Evolutionary conservation across 2,888 invertebrate genomes (phyloP).

Genomic region (Caenorhabditis zanzibari): DNA sequence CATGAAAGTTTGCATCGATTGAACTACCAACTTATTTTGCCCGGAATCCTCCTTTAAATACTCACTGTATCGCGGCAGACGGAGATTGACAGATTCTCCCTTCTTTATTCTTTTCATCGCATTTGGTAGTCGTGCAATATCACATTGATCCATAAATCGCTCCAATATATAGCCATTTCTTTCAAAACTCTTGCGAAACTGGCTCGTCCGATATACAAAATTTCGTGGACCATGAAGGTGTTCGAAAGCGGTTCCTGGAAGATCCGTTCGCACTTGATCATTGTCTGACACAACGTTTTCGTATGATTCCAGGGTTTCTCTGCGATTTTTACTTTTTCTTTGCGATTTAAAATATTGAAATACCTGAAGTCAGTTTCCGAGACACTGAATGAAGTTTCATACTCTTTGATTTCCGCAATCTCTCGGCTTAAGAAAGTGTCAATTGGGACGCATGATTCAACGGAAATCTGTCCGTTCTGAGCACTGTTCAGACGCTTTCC

Average conservation of each 20-base stretch:
- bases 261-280: not conserved
- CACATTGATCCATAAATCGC: not conserved
- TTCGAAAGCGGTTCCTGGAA: not conserved
- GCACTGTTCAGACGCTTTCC: not conserved
- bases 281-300: not conserved
- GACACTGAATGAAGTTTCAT: not conserved
- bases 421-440: not conserved
- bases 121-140: constrained; percentile 13
- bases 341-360: too few species aligned
- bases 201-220: not conserved
- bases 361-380: too few species aligned
- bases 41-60: too few species aligned
- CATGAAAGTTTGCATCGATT: too few species aligned
- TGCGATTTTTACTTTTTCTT: constrained; percentile 1
- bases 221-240: constrained; percentile 2
- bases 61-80: constrained; percentile 21
- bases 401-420: not conserved
- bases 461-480: not conserved
- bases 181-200: not conserved
- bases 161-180: not conserved
- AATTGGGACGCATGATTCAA: not conserved
- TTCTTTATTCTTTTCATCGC: constrained; percentile 22
- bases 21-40: too few species aligned
- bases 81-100: not conserved
- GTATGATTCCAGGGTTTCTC: constrained; percentile 32